These are phyloP conservation scores for Sepiola atlantica DNA, from an alignment of 2,888 invertebrate genomes.

Conservation along the genomic window DNA sequence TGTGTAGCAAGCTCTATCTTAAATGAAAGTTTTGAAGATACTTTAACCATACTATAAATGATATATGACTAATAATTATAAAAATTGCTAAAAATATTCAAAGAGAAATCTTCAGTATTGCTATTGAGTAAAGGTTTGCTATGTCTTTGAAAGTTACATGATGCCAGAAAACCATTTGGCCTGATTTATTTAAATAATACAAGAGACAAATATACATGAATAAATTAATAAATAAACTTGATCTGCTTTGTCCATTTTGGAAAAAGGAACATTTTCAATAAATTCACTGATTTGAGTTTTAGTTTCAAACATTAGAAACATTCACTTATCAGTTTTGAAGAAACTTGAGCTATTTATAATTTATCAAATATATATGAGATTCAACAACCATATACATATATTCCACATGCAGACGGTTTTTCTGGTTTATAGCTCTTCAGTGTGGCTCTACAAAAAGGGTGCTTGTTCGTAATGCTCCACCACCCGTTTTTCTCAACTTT, in stretches of 20 bases:
- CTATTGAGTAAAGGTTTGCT: neutral
- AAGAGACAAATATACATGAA: neutral
- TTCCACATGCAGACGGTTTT: too few relatives aligned
- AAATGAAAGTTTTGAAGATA: too few relatives aligned
- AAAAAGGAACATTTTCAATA: neutral
- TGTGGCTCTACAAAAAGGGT: too few relatives aligned
- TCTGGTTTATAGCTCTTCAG: too few relatives aligned
- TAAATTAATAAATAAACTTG: neutral
- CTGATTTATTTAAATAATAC: neutral
- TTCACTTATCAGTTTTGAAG: neutral
- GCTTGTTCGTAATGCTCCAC: too few relatives aligned
- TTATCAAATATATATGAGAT: neutral
- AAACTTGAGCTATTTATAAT: neutral
- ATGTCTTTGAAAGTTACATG: neutral
- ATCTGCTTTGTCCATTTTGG: neutral
- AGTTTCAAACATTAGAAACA: neutral
- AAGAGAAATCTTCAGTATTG: neutral
- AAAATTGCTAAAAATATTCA: neutral
- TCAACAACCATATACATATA: neutral
- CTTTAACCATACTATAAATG: too few relatives aligned
- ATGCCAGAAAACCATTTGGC: neutral
- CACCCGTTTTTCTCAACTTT: too few relatives aligned
- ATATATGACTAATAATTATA: too few relatives aligned
- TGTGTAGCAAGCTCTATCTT: too few relatives aligned
- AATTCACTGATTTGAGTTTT: neutral